Evolutionary conservation across 2,113 vertebrate genomes (phyloP), one percentile per base, ranked within the genome.

Genomic region (Miniopterus natalensis): DNA sequence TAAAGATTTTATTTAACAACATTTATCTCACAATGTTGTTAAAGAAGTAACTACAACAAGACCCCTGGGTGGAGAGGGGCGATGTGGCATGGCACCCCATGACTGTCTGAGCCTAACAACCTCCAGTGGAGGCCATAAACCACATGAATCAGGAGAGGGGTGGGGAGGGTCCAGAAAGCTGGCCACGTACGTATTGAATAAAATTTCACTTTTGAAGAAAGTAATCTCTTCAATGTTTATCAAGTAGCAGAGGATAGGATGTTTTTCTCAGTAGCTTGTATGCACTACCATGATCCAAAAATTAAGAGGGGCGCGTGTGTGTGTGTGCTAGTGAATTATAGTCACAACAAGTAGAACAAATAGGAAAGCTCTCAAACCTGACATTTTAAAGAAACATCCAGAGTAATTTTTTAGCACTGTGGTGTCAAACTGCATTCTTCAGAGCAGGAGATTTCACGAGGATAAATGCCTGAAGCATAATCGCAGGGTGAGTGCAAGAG

Each of bases 401-500:
- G 29, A 55, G 55, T 84, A 55, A 86, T 29, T 68, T 68, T 88
- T 95, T 74, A 84, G 49, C 11, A 13, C 6, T 53, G 51, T 23
- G 3, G 14, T 77, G 94, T 80, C 63, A 42, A 79, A 71, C 4
- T 92, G 27, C 23, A 49, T 74, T 86, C 78, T 65, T 57, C 36
- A 65, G 25, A 65, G 17, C 23, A 49, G 29, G 15, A 36, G 23
- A 66, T 81, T 88, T 61, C n/a, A 63, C 25, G 9, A 27, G 25
- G 18, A 25, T 71, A 80, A 75, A 7, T 53, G 42, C 36, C n/a
- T 65, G 20, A 36, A 25, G 25, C 31, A 49, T 25, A 36, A 65
- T 29, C 8, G 1, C 1, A 74, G 5, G 29, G 7, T 3, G 0
- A 3, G 29, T 1, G 47, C 27, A 36, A 73, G 20, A 25, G 40